Conservation (phyloP, 2,113 vertebrate genomes). For the Corydoras maculifer region DNA sequence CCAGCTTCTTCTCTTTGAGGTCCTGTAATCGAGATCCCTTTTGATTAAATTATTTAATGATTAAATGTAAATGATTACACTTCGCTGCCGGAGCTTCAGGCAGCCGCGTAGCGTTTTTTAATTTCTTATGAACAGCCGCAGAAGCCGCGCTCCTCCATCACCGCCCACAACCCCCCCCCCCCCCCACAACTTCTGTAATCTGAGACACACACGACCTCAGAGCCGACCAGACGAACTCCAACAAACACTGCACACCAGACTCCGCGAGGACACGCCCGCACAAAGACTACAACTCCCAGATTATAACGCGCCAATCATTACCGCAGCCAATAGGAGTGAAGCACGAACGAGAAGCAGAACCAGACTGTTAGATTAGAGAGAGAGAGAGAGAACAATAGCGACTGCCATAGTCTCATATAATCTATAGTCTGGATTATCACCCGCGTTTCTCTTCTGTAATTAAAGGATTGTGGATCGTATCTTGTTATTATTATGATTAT, state of each 20-base stretch:
- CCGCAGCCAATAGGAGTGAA: constrained; percentile 41
- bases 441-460: too few species aligned
- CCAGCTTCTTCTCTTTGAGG: constrained; percentile 86
- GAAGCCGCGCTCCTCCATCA: background rate
- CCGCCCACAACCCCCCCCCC: background rate
- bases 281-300: constrained; percentile 54
- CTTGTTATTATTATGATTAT: too few species aligned
- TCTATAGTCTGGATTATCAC: background rate
- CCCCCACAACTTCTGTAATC: background rate
- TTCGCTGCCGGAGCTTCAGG: background rate
- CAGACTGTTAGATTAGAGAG: constrained; percentile 41
- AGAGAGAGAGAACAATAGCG: constrained; percentile 40
- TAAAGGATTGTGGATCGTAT: too few species aligned
- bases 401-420: constrained; percentile 3
- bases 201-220: constrained; percentile 3
- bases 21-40: constrained; percentile 61
- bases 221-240: background rate
- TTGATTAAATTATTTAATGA: background rate
- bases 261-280: constrained; percentile 37
- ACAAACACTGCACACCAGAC: background rate
- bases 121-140: too few species aligned
- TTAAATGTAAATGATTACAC: background rate
- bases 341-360: constrained; percentile 32
- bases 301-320: constrained; percentile 32
- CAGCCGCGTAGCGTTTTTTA: too few species aligned